Conservation (phyloP, 2,888 invertebrate species). For the Drosophila fungiperda region DNA sequence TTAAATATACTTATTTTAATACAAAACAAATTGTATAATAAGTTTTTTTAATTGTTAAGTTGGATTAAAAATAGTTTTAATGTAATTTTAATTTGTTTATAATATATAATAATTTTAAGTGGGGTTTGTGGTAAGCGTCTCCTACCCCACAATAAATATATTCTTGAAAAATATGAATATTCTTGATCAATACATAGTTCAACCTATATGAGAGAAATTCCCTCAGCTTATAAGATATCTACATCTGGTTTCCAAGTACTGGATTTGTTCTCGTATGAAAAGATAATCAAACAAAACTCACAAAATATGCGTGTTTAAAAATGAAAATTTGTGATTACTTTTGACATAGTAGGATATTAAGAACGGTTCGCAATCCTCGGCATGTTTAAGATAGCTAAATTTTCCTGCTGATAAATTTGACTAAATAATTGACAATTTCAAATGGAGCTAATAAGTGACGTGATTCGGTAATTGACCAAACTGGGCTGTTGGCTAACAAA, state of each 20-base stretch:
- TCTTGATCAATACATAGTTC: neutral
- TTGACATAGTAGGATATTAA: neutral
- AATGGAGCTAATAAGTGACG: neutral
- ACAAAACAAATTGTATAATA: neutral
- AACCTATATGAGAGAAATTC: neutral
- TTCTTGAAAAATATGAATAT: neutral
- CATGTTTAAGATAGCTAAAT: neutral
- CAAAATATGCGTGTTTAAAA: neutral
- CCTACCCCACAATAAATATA: neutral
- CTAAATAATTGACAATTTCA: neutral
- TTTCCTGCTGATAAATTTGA: neutral
- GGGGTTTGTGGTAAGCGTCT: neutral
- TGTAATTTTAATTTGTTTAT: neutral
- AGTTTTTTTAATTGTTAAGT: neutral
- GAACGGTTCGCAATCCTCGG: neutral
- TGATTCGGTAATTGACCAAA: constrained; percentile 1
- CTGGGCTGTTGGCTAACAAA: constrained; percentile 31
- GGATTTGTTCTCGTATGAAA: neutral
- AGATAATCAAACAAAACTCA: neutral
- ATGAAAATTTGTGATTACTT: neutral
- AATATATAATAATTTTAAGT: neutral
- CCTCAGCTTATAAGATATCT: neutral
- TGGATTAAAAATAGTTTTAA: neutral
- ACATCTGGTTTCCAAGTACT: neutral
- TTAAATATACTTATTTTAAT: neutral